Base-by-base conservation (phyloP, 2,888 invertebrate species). In the Cephus rjabovi region DNA sequence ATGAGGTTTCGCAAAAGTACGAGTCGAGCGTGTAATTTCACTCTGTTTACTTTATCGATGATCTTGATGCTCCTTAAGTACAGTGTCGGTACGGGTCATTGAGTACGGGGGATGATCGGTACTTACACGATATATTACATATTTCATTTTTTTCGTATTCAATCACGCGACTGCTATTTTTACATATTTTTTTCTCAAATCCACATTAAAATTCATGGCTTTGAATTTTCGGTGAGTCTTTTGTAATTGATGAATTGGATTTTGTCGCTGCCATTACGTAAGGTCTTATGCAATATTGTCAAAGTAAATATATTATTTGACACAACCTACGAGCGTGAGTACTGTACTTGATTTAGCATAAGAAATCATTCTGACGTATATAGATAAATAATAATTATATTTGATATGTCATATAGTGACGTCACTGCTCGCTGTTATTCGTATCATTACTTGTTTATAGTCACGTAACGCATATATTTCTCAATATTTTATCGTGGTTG, bases 21-120 rank as follows among this genome's bases (percentile, higher is more conserved):
- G 15, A 33, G 34, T 34, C 71, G 31, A 71, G 31, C 74, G 34
- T 6, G 75, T 69, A 79, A 82, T 78, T 81, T 80, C 77, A 75
- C 76, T 78, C 77, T 83, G 79, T 81, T 85, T 86, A 85, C 83
- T 81, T 86, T 82, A 80, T 84, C 80, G 80, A 35, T 78, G 79
- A 76, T 79, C 83, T 83, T 83, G 77, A 79, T 71, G 77, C 78
- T 79, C 79, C 79, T 75, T 79, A 81, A 84, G 79, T 81, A 79
- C 76, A 79, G 76, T 73, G 70, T 74, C 56, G 73, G 35, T 73
- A 71, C 71, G 71, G 31, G 31, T 71, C 71, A 71, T 71, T 71
- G 71, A 71, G 31, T 71, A 31, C 3, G 12, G 12, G 15, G 31
- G 56, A 56, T 56, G 56, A 56, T 56, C 23, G 23, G 6, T 56